phyloP scores from a whole-genome alignment of 2,113 vertebrate species.

The Chunga burmeisteri region DNA sequence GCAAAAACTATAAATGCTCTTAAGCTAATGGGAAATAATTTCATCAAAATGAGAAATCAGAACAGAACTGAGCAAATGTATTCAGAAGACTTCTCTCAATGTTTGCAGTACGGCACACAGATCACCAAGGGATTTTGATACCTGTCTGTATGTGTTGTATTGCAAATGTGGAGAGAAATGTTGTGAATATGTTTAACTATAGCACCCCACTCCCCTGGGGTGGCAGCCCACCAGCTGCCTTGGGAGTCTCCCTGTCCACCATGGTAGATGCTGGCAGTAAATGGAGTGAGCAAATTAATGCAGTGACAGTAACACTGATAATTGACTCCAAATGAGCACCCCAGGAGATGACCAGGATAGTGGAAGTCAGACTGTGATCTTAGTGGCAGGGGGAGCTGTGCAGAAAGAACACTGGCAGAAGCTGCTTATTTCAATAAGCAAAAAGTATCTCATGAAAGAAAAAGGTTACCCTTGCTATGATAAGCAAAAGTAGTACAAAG shows the following conservation, averaged over 20 bases:
- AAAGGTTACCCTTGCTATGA: neutral
- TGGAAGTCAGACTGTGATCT: neutral
- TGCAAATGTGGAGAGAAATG: neutral
- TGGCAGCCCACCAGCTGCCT: neutral
- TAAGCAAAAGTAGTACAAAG: neutral
- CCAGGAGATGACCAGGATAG: neutral
- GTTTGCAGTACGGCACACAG: neutral
- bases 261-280: neutral
- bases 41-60: neutral
- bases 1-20: neutral
- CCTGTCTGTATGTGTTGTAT: neutral
- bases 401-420: neutral
- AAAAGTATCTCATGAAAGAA: neutral
- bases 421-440: neutral
- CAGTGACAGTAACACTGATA: neutral
- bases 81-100: neutral
- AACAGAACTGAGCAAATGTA: neutral
- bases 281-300: neutral
- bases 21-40: neutral
- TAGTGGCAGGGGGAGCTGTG: neutral
- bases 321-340: neutral
- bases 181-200: neutral
- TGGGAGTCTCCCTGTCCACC: neutral
- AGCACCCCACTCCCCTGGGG: rapidly evolving
- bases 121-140: neutral